phyloP scores from a whole-genome alignment of 2,797 vertebrate genomes.

The Falco concolor region DNA sequence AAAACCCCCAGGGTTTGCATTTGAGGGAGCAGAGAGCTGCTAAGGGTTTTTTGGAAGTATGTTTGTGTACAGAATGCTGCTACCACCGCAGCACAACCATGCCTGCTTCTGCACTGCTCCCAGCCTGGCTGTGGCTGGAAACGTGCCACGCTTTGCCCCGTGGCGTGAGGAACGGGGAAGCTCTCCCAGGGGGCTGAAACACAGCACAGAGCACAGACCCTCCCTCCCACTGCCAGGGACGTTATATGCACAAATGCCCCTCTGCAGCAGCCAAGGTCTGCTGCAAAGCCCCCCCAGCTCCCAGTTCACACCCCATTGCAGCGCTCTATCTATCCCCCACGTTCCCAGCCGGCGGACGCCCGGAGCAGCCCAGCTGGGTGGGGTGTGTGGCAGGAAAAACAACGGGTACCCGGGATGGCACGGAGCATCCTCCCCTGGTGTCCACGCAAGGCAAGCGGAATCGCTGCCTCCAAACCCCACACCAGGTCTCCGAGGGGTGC shows the following conservation, averaged over 20 bases:
- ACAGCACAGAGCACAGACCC: fast-evolving
- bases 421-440: fast-evolving
- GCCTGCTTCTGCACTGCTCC: not conserved
- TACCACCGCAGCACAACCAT: fast-evolving
- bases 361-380: not conserved
- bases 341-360: fast-evolving
- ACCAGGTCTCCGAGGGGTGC: not conserved
- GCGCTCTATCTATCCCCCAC: not conserved
- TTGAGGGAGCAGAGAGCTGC: not conserved
- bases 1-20: not conserved
- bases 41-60: not conserved
- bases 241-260: not conserved
- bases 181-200: not conserved
- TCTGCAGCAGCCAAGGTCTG: fast-evolving
- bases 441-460: fast-evolving
- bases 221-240: not conserved
- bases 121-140: not conserved
- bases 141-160: fast-evolving
- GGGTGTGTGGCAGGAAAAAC: not conserved
- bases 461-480: not conserved
- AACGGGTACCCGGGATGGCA: not conserved
- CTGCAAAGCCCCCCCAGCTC: not conserved
- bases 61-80: not conserved
- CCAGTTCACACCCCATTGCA: fast-evolving
- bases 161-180: not conserved